Base-by-base conservation (phyloP, 1,140 invertebrate genomes). In the Maconellicoccus hirsutus region DNA sequence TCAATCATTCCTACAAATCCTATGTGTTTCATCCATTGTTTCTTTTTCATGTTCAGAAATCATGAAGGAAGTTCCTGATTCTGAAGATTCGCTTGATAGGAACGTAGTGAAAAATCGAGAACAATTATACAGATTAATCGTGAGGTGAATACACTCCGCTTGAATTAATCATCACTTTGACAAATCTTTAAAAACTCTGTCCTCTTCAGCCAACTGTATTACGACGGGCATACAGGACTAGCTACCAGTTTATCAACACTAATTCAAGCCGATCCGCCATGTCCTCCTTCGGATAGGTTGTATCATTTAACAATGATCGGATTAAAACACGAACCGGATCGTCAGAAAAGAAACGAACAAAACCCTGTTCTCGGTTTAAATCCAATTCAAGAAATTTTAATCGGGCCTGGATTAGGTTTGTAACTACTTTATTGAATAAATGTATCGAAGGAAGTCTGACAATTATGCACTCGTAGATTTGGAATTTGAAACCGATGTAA, bases 401-500 rank as follows among this genome's bases (percentile, higher is more conserved):
- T 91, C 2, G 88, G 92, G 19, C 84, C 90, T 21, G 96, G 96
- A 6, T 86, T 98, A 75, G 85, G 86, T 86, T 72, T n/a, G 7
- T 27, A 59, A 59, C 42, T 72, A 25, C 33, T 39, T 59, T 70
- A n/a, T n/a, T n/a, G n/a, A n/a, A n/a, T n/a, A n/a, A n/a, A n/a
- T n/a, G n/a, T n/a, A n/a, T n/a, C n/a, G n/a, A n/a, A n/a, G 29
- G 7, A n/a, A n/a, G n/a, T n/a, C n/a, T n/a, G n/a, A n/a, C n/a
- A n/a, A 42, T 69, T 70, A 59, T 16, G n/a, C 6, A 16, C 22
- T 69, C 79, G 79, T 78, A 89, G 96, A 86, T 83, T 86, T 99
- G 63, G 96, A 98, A 81, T 98, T 90, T 82, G 96, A 98, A 80
- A 95, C 95, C 59, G 96, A 99, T 80, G 87, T 91, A 0, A 86